Evolutionary conservation across 53 echinoderm and acorn worm species (phyloP).

Genomic region (Echinarachnius parma): DNA sequence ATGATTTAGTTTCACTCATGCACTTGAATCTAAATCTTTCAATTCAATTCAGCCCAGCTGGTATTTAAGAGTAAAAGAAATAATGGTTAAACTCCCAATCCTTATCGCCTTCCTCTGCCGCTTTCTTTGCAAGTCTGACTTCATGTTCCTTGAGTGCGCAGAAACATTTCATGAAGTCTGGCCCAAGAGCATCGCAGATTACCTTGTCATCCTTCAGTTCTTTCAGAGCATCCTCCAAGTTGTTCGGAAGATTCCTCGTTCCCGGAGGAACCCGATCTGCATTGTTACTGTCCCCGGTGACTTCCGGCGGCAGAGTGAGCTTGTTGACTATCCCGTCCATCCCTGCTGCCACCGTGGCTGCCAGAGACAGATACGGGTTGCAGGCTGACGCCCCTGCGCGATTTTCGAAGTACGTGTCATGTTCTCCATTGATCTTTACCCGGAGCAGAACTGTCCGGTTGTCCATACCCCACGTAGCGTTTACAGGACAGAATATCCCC

Average conservation of each 20-base stretch:
- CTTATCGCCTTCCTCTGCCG: constrained; percentile 12
- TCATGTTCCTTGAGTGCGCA: constrained; percentile 62
- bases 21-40: too few species aligned
- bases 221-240: constrained; percentile 49
- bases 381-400: constrained; percentile 56
- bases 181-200: constrained; percentile 61
- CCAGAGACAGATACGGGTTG: constrained; percentile 73
- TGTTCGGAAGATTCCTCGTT: constrained; percentile 47
- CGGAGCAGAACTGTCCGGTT: constrained; percentile 53
- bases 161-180: constrained; percentile 66
- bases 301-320: constrained; percentile 46
- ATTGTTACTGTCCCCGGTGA: constrained; percentile 37
- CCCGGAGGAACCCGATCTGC: constrained; percentile 39
- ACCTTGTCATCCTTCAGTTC: constrained; percentile 58
- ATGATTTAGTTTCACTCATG: too few species aligned
- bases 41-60: too few species aligned
- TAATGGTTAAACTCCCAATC: constrained; percentile 38
- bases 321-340: constrained; percentile 75
- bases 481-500: constrained; percentile 53
- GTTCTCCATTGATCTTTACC: constrained; percentile 45
- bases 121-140: constrained; percentile 30
- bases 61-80: too few species aligned
- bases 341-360: constrained; percentile 69
- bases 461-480: constrained; percentile 60
- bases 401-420: constrained; percentile 56